Percentiles rank a stretch among this genome's conserved stretches.
Evolutionary conservation across 2,797 vertebrate genomes (phyloP).

Genomic region (Saxicola maurus): DNA sequence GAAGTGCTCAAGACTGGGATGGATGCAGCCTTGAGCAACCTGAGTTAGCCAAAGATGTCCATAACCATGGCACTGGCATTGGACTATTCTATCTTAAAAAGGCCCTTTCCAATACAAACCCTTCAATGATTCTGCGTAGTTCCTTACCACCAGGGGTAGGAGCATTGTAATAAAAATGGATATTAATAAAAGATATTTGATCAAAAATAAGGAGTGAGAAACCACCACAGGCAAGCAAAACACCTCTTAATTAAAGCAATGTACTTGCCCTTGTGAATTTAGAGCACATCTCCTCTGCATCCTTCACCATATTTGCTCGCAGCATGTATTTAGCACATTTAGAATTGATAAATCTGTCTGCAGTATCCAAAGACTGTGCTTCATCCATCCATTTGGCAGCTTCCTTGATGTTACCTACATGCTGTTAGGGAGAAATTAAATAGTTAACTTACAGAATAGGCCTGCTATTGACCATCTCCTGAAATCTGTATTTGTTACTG

Average conservation of each 20-base stretch:
- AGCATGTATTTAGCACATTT: conserved; percentile 81
- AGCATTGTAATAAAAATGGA: not conserved
- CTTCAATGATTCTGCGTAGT: not conserved
- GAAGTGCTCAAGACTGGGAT: not conserved
- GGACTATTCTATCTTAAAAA: not conserved
- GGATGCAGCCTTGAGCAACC: not conserved
- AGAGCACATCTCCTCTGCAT: conserved; percentile 79
- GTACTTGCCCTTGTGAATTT: conserved; percentile 76
- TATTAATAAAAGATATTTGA: not conserved
- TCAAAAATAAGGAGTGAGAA: not conserved
- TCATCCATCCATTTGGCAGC: conserved; percentile 81
- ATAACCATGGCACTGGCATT: rapidly evolving
- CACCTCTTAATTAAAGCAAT: not conserved
- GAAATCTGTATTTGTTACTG: not conserved
- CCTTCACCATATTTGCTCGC: conserved; percentile 76
- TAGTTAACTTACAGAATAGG: not conserved
- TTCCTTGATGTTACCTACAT: conserved; percentile 77
- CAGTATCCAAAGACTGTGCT: conserved; percentile 79
- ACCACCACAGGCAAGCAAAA: not conserved
- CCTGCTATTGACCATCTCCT: not conserved
- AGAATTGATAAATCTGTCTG: conserved; percentile 79
- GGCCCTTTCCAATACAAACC: not conserved
- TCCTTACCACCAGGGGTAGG: not conserved
- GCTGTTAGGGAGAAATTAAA: conserved; percentile 48
- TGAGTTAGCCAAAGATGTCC: not conserved